A percentile compares a stretch with the other conserved stretches of the same genome.
phyloP scores from a whole-genome alignment of 2,113 vertebrate species.

The Saguinus midas region DNA sequence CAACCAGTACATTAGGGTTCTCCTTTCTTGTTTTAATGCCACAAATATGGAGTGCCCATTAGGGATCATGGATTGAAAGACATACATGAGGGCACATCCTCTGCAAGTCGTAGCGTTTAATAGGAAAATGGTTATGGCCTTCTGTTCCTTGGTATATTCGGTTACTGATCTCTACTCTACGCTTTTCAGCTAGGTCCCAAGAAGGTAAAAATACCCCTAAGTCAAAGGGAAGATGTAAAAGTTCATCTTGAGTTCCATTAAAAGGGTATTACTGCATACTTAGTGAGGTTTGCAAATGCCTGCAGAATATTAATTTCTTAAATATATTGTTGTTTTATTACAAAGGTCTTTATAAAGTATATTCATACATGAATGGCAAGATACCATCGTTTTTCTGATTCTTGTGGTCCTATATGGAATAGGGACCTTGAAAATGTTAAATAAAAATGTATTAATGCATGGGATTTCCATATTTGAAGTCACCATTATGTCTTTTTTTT shows the following conservation, averaged over 20 bases:
- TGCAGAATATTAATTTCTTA: background rate
- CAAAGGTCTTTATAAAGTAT: background rate
- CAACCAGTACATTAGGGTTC: too few relatives aligned
- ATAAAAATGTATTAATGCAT: background rate
- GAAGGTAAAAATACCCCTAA: background rate
- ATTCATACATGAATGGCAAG: background rate
- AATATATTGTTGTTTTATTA: background rate
- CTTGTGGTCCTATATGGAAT: background rate
- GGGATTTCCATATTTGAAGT: background rate
- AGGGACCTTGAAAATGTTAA: background rate
- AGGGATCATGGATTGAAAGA: background rate
- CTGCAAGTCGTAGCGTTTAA: background rate
- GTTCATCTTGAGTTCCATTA: background rate
- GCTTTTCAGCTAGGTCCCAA: background rate
- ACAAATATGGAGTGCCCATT: background rate
- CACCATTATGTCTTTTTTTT: background rate
- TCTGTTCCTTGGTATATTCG: background rate
- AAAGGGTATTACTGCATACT: background rate
- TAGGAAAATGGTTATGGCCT: background rate
- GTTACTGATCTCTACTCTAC: background rate
- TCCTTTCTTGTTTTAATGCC: background rate
- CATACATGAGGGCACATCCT: background rate
- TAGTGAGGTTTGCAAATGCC: background rate
- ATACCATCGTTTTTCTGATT: background rate
- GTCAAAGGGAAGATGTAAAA: background rate